phyloP scores from a whole-genome alignment of 2,797 vertebrate genomes.

The Arnoldichthys spilopterus region DNA sequence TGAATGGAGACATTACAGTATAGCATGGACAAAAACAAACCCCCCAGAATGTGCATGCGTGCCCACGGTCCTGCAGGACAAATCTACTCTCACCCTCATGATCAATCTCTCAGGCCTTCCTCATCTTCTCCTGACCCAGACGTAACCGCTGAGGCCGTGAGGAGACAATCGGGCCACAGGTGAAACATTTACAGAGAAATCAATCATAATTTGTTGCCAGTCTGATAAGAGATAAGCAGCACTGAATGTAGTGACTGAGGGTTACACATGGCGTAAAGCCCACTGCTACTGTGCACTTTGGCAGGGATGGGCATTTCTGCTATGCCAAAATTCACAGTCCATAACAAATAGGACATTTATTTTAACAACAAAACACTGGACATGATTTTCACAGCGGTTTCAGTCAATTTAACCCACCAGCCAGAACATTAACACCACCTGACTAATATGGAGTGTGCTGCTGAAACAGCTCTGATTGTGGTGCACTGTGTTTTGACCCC shows the following conservation, averaged over 20 bases:
- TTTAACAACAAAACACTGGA: no score
- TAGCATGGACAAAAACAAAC: background rate
- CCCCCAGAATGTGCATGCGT: no score
- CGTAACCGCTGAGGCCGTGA: no score
- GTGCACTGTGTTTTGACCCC: no score
- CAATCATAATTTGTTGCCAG: background rate
- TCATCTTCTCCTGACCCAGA: background rate
- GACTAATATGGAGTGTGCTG: no score
- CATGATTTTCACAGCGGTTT: no score
- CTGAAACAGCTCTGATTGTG: no score
- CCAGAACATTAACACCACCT: no score
- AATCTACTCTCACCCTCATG: background rate
- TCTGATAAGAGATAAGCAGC: conserved; percentile 33
- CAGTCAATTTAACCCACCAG: no score
- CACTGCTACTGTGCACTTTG: background rate
- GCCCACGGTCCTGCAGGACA: background rate
- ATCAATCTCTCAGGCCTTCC: background rate
- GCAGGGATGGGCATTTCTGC: background rate
- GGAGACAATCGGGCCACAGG: background rate
- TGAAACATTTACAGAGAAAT: conserved; percentile 29
- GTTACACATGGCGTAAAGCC: background rate
- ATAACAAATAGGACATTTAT: background rate
- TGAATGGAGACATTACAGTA: background rate
- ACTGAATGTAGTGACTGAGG: background rate
- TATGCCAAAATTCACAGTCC: background rate